Evolutionary conservation across 1,140 invertebrate genomes (phyloP).

Genomic region (Pseudomyrmex pallidus): DNA sequence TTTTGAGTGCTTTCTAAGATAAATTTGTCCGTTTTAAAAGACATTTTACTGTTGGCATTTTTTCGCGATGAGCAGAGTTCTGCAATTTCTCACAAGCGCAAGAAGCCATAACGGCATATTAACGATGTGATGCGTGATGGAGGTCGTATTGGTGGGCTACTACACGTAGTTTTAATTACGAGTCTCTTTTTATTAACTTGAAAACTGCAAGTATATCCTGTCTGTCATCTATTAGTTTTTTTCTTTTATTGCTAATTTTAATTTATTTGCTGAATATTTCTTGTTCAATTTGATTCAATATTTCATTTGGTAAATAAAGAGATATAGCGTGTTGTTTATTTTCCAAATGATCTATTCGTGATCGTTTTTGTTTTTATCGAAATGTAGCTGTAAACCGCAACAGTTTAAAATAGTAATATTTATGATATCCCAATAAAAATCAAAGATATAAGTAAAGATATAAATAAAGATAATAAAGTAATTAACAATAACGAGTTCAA

Average conservation of each 20-base stretch:
- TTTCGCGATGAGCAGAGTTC: slow-evolving; percentile 27
- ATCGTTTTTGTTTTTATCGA: neutral
- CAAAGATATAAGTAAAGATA: too few relatives aligned
- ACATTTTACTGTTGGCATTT: neutral
- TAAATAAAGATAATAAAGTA: too few relatives aligned
- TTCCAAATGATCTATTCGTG: neutral
- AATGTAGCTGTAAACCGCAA: too few relatives aligned
- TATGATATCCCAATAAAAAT: too few relatives aligned
- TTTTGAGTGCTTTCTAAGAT: slow-evolving; percentile 29
- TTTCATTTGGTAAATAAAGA: neutral
- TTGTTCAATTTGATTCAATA: neutral
- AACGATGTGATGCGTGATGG: slow-evolving; percentile 36
- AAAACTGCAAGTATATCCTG: slow-evolving; percentile 1
- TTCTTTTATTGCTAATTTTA: neutral
- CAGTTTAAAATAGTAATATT: too few relatives aligned
- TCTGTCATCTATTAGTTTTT: neutral
- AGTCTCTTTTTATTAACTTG: slow-evolving; percentile 14
- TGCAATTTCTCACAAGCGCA: slow-evolving; percentile 41
- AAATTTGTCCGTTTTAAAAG: neutral
- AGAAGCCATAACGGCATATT: slow-evolving; percentile 49
- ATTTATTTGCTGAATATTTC: slow-evolving; percentile 20
- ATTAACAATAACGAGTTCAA: too few relatives aligned
- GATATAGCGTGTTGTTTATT: neutral
- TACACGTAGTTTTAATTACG: neutral
- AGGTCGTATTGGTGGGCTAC: neutral